Evolutionary conservation across 1,140 invertebrate species (phyloP).

Genomic region (Drosophila hydei): DNA sequence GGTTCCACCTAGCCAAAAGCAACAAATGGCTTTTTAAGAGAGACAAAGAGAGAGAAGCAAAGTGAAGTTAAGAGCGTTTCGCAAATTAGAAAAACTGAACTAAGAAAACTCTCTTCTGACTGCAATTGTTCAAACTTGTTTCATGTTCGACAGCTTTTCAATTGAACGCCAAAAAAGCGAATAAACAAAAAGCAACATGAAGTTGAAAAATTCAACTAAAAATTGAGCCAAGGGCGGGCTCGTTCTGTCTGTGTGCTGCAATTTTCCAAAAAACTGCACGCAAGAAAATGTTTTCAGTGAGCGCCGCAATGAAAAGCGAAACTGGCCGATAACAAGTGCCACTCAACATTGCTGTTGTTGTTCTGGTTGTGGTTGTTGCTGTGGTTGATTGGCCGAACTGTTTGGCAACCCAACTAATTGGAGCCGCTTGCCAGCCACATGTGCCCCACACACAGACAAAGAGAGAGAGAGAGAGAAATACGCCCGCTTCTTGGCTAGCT

Average conservation of each 20-base stretch:
- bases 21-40: slow-evolving; percentile 63
- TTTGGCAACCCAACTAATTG: slow-evolving; percentile 53
- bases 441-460: slow-evolving; percentile 15
- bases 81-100: slow-evolving; percentile 41
- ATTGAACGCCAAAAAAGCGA: slow-evolving; percentile 12
- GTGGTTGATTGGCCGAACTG: slow-evolving; percentile 30
- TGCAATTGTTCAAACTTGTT: slow-evolving; percentile 57
- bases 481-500: background rate
- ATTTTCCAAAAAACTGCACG: slow-evolving; percentile 44
- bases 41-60: slow-evolving; percentile 4
- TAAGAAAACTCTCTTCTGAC: slow-evolving; percentile 28
- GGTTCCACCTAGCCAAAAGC: slow-evolving; percentile 50
- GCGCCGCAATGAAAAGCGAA: slow-evolving; percentile 67
- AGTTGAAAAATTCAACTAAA: slow-evolving; percentile 30
- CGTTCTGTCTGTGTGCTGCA: slow-evolving; percentile 53
- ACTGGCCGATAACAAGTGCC: slow-evolving; percentile 58
- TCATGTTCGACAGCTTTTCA: slow-evolving; percentile 54
- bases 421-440: slow-evolving; percentile 43
- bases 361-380: slow-evolving; percentile 23
- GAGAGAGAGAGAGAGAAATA: background rate
- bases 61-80: slow-evolving; percentile 35
- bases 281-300: slow-evolving; percentile 30
- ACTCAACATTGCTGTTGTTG: slow-evolving; percentile 17
- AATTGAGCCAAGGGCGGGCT: slow-evolving; percentile 79
- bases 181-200: slow-evolving; percentile 2